These are phyloP conservation scores for Rostratula benghalensis DNA, from an alignment of 2,113 vertebrate genomes.

Conservation along the genomic window DNA sequence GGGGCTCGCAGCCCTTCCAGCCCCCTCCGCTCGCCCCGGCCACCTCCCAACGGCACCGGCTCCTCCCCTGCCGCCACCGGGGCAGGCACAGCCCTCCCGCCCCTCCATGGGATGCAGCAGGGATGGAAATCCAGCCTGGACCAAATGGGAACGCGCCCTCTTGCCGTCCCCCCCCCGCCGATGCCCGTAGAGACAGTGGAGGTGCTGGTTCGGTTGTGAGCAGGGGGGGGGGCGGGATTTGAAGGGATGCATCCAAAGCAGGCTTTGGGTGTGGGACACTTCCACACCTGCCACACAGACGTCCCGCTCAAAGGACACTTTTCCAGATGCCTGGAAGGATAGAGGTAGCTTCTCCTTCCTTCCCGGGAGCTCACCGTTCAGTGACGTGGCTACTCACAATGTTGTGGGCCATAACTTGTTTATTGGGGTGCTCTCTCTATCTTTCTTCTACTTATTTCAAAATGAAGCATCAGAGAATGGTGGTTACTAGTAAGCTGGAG, in stretches of 20 bases:
- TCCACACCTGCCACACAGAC: not conserved
- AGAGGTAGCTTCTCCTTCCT: not conserved
- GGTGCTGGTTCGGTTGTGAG: accelerated
- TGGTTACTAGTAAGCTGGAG: accelerated
- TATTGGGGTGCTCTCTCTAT: accelerated
- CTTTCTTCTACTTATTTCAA: not conserved
- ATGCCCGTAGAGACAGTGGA: not conserved
- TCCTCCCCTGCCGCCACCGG: accelerated
- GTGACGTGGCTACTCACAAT: not conserved
- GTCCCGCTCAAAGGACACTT: not conserved
- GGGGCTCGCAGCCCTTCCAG: not conserved
- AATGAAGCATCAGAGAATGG: accelerated
- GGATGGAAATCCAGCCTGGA: not conserved
- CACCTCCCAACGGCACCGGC: accelerated
- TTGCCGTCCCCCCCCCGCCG: not conserved
- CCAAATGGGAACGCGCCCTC: accelerated
- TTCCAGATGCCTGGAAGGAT: not conserved
- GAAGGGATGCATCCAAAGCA: accelerated
- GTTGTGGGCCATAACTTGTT: accelerated
- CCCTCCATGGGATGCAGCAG: not conserved
- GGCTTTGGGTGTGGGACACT: accelerated
- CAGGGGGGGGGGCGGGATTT: accelerated
- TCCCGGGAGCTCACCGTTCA: no score
- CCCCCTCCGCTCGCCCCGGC: not conserved
- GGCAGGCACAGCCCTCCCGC: not conserved